Evolutionary conservation across 1,140 invertebrate species (phyloP).

Genomic region (Papilio glaucus): DNA sequence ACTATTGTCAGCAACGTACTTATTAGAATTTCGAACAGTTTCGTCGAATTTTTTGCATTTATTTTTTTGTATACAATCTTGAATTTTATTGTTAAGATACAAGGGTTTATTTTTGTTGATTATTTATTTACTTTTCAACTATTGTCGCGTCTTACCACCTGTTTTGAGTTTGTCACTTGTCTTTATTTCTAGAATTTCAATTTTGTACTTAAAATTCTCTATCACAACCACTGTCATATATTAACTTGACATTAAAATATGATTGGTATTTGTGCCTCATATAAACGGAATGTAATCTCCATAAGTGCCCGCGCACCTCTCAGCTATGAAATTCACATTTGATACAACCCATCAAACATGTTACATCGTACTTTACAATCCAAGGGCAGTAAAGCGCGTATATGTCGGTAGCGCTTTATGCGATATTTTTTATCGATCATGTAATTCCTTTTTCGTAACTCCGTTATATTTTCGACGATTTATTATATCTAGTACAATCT

Average conservation of each 20-base stretch:
- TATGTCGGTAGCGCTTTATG: conserved; percentile 2
- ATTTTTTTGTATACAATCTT: too few relatives aligned
- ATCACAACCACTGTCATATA: not conserved
- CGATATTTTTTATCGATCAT: conserved; percentile 6
- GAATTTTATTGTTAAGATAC: too few relatives aligned
- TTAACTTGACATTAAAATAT: not conserved
- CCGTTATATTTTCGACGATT: not conserved
- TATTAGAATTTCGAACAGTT: too few relatives aligned
- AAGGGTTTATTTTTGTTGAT: too few relatives aligned
- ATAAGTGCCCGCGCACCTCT: not conserved
- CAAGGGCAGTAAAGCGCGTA: not conserved
- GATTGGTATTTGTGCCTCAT: not conserved
- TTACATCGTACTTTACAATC: conserved; percentile 3
- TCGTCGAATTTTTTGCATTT: too few relatives aligned
- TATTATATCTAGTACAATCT: not conserved
- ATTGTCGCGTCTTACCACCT: too few relatives aligned
- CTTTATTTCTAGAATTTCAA: too few relatives aligned
- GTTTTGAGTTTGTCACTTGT: too few relatives aligned
- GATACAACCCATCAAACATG: not conserved
- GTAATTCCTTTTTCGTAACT: not conserved
- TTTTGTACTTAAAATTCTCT: too few relatives aligned
- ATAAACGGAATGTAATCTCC: not conserved
- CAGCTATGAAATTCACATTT: not conserved
- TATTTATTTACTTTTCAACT: too few relatives aligned
- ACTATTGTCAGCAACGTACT: too few relatives aligned